A percentile compares a stretch with the other conserved stretches of the same genome.
Conservation (phyloP, 2,113 vertebrate genomes). For the Mesitornis unicolor region DNA sequence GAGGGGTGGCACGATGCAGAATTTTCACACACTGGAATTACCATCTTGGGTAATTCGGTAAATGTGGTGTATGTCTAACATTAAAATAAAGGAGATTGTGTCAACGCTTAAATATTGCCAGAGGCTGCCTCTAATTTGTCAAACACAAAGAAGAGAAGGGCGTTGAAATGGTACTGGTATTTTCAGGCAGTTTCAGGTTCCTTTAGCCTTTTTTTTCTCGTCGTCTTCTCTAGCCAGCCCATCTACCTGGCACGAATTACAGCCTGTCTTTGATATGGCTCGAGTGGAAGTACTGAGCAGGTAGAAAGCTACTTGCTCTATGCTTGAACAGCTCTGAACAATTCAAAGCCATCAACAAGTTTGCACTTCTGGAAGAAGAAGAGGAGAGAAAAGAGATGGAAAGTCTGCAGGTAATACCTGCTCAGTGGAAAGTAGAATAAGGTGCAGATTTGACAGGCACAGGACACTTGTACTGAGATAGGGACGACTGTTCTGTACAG, state of each 20-base stretch:
- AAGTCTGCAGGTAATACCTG: background rate
- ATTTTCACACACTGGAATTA: background rate
- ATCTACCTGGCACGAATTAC: background rate
- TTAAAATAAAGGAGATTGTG: background rate
- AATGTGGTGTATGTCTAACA: background rate
- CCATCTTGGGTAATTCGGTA: background rate
- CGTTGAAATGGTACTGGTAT: background rate
- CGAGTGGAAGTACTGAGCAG: background rate
- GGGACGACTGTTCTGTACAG: background rate
- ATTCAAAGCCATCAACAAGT: conserved; percentile 44
- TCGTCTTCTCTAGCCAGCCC: background rate
- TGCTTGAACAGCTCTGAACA: conserved; percentile 29
- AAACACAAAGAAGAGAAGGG: background rate
- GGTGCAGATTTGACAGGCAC: background rate
- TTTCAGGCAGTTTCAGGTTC: background rate
- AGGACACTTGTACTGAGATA: background rate
- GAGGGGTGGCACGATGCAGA: background rate
- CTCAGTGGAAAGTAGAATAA: background rate
- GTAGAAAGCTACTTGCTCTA: conserved; percentile 8
- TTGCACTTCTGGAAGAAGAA: conserved; percentile 19
- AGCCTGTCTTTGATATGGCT: background rate
- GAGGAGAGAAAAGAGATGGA: background rate
- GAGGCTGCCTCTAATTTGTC: background rate
- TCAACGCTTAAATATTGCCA: background rate
- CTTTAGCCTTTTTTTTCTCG: background rate